A percentile compares a stretch with the other conserved stretches of the same genome.
These are phyloP conservation scores for Scleropages formosus DNA, from an alignment of 2,797 vertebrate genomes.

Conservation along the genomic window DNA sequence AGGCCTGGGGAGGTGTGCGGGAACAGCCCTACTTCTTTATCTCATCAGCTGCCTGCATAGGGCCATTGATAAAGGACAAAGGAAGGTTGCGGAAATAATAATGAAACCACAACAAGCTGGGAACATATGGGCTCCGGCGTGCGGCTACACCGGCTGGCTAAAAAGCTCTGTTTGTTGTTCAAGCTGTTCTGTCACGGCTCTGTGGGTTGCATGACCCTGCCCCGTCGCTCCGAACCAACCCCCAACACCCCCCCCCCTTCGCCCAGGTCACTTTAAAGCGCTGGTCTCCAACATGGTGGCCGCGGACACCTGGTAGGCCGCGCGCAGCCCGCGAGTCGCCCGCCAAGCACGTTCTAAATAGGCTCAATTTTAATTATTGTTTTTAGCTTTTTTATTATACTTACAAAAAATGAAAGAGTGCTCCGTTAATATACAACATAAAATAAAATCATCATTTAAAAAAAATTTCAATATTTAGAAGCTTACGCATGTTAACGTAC, in stretches of 20 bases:
- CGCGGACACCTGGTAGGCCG: background rate
- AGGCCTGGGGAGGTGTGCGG: background rate
- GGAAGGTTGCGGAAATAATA: slow-evolving; percentile 13
- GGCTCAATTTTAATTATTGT: too few species aligned
- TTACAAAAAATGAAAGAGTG: too few species aligned
- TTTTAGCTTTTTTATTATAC: too few species aligned
- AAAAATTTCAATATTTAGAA: too few species aligned
- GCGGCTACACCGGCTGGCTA: too few species aligned
- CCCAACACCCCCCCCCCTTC: background rate
- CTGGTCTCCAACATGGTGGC: background rate
- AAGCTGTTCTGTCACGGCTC: background rate
- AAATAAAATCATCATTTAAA: too few species aligned
- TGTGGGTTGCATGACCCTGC: background rate
- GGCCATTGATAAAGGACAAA: background rate
- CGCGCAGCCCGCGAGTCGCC: background rate
- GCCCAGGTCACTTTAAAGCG: background rate
- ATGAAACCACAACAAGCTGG: background rate
- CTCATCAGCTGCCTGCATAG: background rate
- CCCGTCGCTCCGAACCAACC: too few species aligned
- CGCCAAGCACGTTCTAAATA: too few species aligned
- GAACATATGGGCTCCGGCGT: background rate
- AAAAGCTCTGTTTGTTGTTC: slow-evolving; percentile 7
- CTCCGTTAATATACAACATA: too few species aligned
- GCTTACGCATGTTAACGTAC: too few species aligned
- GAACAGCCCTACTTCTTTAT: background rate